phyloP scores from a whole-genome alignment of 2,113 vertebrate species.

The Sorex araneus region DNA sequence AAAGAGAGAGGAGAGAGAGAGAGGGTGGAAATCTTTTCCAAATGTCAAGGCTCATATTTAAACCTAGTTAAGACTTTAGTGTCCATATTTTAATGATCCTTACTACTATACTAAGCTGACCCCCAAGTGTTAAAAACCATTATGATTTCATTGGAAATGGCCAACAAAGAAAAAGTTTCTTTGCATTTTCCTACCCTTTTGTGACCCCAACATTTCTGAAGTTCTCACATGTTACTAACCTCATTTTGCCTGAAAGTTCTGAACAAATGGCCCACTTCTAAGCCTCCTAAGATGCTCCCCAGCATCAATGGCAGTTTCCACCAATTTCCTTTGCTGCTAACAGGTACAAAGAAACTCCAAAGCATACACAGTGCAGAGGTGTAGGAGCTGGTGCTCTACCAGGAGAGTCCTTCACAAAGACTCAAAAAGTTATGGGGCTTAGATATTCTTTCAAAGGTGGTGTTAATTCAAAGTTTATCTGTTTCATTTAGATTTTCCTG shows the following conservation, averaged over 20 bases:
- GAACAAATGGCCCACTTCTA: background rate
- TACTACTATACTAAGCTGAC: background rate
- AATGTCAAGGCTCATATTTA: background rate
- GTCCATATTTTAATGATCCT: constrained; percentile 19
- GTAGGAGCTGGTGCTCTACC: background rate
- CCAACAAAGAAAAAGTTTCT: background rate
- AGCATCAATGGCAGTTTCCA: accelerated
- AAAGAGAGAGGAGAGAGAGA: background rate
- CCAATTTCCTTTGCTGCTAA: background rate
- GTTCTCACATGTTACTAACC: constrained; percentile 17
- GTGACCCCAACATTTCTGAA: constrained; percentile 18
- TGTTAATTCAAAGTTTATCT: constrained; percentile 71
- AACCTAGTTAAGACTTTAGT: background rate
- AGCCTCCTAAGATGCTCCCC: background rate
- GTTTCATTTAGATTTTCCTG: constrained; percentile 52
- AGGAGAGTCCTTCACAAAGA: constrained; percentile 36
- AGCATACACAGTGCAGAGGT: background rate
- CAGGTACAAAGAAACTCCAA: background rate
- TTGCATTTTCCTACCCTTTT: background rate
- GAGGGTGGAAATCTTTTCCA: background rate
- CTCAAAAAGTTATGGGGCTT: constrained; percentile 6
- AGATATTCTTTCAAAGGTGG: constrained; percentile 57
- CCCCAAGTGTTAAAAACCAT: background rate
- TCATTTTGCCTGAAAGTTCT: background rate
- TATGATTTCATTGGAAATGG: background rate